Base-by-base conservation (phyloP, 1,140 invertebrate species). In the Calosoma granatense region DNA sequence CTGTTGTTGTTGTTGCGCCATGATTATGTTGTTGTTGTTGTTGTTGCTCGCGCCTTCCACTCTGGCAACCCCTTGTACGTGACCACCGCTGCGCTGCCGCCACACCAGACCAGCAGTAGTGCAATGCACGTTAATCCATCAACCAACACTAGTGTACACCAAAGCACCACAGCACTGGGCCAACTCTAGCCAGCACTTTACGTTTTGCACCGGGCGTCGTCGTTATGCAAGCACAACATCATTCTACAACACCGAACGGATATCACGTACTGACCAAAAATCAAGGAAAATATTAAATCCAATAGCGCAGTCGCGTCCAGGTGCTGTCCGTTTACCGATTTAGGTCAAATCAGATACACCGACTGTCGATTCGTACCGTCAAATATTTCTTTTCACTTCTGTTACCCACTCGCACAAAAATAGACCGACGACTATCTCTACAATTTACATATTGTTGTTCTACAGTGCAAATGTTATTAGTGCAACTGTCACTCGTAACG, bases 211-310 rank as follows among this genome's bases (percentile, higher is more conserved):
- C n/a, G 4, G 15, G 9, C 9, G 26, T n/a, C 26, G 41, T 47
- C 17, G 15, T 47, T 47, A 47, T 47, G 41, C 41, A 47, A 47
- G 41, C 41, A 12, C 15, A 3, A 17, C 41, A 47, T 47, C 41
- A 12, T 17, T 30, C n/a, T n/a, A n/a, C n/a, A n/a, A 30, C 26
- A 6, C 14, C 26, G 14, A 30, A 6, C 26, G 14, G 4, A 47
- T 12, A 47, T 9, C 41, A 47, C 15, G 41, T 17, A 12, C 41
- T 47, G 17, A 17, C 41, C 9, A 47, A 47, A 47, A 47, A 6
- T 17, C 6, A 47, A 47, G 9, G 41, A 47, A 47, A 47, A 47
- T 47, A 47, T 47, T 47, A 47, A 47, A 47, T 47, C 41, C 41
- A 47, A 47, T 47, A 17, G 41, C 41, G 41, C 41, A 47, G 41